A percentile compares a stretch with the other conserved stretches of the same genome.
phyloP scores from a whole-genome alignment of 2,888 invertebrate genomes.

The Melinaea menophilus region DNA sequence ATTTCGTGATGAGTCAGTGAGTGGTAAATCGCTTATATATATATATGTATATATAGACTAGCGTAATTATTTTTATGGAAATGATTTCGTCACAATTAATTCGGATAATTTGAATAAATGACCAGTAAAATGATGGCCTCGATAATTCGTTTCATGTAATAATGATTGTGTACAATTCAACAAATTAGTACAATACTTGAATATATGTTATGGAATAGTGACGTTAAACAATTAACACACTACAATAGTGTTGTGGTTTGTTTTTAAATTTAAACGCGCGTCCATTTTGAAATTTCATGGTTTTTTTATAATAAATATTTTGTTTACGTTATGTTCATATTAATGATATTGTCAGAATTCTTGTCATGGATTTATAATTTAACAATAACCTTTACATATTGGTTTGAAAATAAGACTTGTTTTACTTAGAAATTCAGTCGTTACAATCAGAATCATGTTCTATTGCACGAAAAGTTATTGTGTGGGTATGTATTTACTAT shows the following conservation, averaged over 20 bases:
- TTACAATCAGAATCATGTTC: too few relatives aligned
- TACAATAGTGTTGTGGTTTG: conserved; percentile 12
- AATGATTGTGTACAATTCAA: conserved; percentile 26
- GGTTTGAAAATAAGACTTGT: too few relatives aligned
- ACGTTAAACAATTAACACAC: conserved; percentile 19
- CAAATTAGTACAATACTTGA: conserved; percentile 21
- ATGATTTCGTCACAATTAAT: conserved; percentile 49
- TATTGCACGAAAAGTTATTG: too few relatives aligned
- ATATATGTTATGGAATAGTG: conserved; percentile 25
- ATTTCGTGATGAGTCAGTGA: too few relatives aligned
- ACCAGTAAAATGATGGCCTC: conserved; percentile 17
- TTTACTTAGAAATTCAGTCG: too few relatives aligned
- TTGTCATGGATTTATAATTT: too few relatives aligned
- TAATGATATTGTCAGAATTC: too few relatives aligned
- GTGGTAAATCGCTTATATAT: background rate
- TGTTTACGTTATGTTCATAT: too few relatives aligned
- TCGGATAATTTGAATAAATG: conserved; percentile 36
- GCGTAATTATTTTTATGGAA: conserved; percentile 54
- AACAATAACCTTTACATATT: too few relatives aligned
- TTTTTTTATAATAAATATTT: too few relatives aligned
- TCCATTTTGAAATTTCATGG: too few relatives aligned
- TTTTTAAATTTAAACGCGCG: conserved; percentile 5
- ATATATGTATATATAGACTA: conserved; percentile 47
- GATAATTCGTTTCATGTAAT: conserved; percentile 25
- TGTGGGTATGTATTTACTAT: too few relatives aligned